Base-by-base conservation (phyloP, 2,888 invertebrate species). In the Druceiella hillmani region DNA sequence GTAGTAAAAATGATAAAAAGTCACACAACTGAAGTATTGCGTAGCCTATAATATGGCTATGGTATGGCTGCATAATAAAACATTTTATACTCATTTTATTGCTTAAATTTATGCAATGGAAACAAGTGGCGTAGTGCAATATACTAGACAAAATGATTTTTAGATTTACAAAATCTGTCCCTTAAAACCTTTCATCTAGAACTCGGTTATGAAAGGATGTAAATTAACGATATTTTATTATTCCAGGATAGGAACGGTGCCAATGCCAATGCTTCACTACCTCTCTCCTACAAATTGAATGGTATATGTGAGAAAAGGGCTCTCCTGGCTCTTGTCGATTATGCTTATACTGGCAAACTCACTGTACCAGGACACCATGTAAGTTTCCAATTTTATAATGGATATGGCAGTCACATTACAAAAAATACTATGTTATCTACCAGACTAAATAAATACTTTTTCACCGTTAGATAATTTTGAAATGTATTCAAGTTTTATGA, bases 261-360 rank as follows among this genome's bases (percentile, higher is more conserved):
- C 4, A 38, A 39, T 3, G 42, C 38, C 20, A 38, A 40, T 7
- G 42, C 40, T 15, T 40, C 43, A 9, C 38, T 47, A 4, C 47
- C 47, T 4, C 40, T 75, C 34, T 74, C 73, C 6, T 80, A 78
- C 58, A 78, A 78, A 54, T 59, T 83, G 46, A 78, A 77, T 55
- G 78, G 77, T 10, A 75, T 76, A 25, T 66, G 82, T 44, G 81
- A 83, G 52, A 76, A 71, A 32, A 75, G 72, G 29, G 83, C 87
- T 31, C 71, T 91, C 55, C 79, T 83, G 50, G 76, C 79, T 45
- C 74, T 91, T 28, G 78, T 91, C 30, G 83, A 88, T 57, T 91
- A 83, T 66, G 85, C 85, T 31, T 92, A 91, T 66, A 88, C 89
- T 10, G 81, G 85, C 16, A 77, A 78, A 62, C 57, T 78, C 49